Conservation (phyloP, 1,140 invertebrate species). For the Pinna nobilis region DNA sequence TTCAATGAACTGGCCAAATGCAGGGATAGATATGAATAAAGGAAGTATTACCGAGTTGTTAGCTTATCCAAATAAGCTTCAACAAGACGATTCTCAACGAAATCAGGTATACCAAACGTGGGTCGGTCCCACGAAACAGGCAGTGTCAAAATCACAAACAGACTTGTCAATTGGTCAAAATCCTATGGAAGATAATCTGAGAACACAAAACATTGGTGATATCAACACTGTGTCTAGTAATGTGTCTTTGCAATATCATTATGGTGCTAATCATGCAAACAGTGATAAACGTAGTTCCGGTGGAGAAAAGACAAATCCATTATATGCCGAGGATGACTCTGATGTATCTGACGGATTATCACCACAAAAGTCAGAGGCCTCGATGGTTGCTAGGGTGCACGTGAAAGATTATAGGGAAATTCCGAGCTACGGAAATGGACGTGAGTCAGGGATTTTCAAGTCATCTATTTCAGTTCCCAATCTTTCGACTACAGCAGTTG, state of each 20-base stretch:
- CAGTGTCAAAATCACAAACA: conserved; percentile 14
- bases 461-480: conserved; percentile 23
- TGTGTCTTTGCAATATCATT: background rate
- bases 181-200: no score
- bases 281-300: conserved; percentile 8
- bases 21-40: conserved; percentile 13
- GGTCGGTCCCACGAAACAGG: conserved; percentile 34
- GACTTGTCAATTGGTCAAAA: no score
- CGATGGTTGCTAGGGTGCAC: conserved; percentile 19
- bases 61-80: conserved; percentile 1
- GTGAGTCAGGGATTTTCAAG: conserved; percentile 8
- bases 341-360: conserved; percentile 31
- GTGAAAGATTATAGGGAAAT: background rate
- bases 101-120: conserved; percentile 37
- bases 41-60: conserved; percentile 11
- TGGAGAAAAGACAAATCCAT: conserved; percentile 13
- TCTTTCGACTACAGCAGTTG: background rate
- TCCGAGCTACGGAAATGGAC: background rate
- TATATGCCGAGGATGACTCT: conserved; percentile 31
- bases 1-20: conserved; percentile 17
- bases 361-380: conserved; percentile 28
- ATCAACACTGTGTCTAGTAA: background rate
- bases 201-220: no score
- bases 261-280: conserved; percentile 6
- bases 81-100: conserved; percentile 25